Base-by-base conservation (phyloP, 2,113 vertebrate genomes). In the Psilopogon haemacephalus region DNA sequence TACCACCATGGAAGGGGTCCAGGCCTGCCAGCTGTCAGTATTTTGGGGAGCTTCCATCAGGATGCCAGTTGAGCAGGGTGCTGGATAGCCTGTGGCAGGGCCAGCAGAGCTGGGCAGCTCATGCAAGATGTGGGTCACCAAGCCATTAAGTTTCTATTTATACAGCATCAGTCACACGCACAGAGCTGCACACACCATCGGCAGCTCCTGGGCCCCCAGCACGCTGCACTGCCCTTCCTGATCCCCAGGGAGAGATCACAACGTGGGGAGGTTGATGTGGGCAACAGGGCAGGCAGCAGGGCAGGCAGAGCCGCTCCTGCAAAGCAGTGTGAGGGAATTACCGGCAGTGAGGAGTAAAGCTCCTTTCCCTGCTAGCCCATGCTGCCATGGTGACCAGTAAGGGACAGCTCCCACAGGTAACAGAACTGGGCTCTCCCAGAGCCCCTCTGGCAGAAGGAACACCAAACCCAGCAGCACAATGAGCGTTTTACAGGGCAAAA, bases 81-180 rank as follows among this genome's bases (percentile, higher is more conserved):
- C 62, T 6, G 23, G 50, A 16, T 38, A 48, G 85, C 80, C 73
- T 6, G 17, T 1, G 4, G 84, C 87, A 80, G 94, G 95, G 90
- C 86, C 86, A 88, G 90, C 12, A 8, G 85, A 35, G 63, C 63
- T 0, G 12, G 70, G 83, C 15, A 8, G 80, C 82, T 78, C 63
- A 13, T 21, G 2, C 18, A 5, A 60, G 89, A 97, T 96, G 79
- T 95, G 91, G 96, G 96, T 95, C 95, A 95, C 77, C 68, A 76
- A 88, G 74, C 94, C 91, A 94, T 95, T 92, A 94, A 68, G 88
- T 59, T 94, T 72, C 91, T 93, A 91, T 92, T 95, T 94, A 95
- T 86, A 89, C 70, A 68, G 77, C 93, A 42, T 62, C 67, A 52
- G 67, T 60, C 32, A 4, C 15, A 0, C 33, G 27, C 6, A 1